phyloP scores from a whole-genome alignment of 64 coral and sea anemone genomes.

The Orbicella faveolata region DNA sequence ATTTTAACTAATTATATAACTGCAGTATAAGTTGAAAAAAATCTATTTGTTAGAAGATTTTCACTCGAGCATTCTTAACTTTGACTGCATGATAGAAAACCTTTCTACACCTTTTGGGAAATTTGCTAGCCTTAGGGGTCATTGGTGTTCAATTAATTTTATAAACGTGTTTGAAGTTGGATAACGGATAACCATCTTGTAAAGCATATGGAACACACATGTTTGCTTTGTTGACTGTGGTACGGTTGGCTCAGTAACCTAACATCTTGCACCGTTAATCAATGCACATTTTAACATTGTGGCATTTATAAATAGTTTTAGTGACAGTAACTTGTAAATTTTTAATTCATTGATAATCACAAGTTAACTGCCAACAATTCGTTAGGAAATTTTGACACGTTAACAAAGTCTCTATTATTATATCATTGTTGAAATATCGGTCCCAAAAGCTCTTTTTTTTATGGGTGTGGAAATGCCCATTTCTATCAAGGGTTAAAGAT shows the following conservation, averaged over 20 bases:
- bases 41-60: too few species aligned
- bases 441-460: neutral
- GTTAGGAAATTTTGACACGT: too few species aligned
- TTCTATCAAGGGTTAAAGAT: neutral
- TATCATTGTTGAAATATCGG: too few species aligned
- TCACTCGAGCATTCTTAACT: too few species aligned
- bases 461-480: constrained; percentile 17
- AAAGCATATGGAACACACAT: constrained; percentile 19
- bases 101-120: neutral
- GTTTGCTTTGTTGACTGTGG: constrained; percentile 20
- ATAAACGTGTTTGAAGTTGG: neutral
- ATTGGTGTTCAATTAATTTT: neutral
- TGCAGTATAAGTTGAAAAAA: too few species aligned
- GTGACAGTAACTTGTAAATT: too few species aligned
- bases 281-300: neutral
- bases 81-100: too few species aligned
- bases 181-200: neutral
- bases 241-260: constrained; percentile 38
- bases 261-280: neutral
- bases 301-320: too few species aligned
- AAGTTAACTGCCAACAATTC: too few species aligned
- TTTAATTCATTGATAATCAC: too few species aligned
- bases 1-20: too few species aligned
- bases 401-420: too few species aligned
- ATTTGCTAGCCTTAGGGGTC: neutral